These are phyloP conservation scores for Heliconius hewitsoni DNA, from an alignment of 1,140 invertebrate species.

Conservation along the genomic window DNA sequence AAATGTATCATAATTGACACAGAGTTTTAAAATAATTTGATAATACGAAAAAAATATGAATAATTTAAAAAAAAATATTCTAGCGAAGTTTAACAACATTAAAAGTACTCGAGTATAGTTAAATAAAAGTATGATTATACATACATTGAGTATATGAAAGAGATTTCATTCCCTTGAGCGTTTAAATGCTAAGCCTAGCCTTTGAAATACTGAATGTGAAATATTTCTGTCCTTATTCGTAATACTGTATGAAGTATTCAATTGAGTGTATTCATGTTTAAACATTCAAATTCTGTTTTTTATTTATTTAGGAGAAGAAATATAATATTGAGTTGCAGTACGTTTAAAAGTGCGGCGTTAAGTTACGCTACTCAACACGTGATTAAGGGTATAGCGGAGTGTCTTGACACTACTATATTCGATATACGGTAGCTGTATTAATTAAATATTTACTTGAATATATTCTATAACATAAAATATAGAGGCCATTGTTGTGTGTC, in stretches of 20 bases:
- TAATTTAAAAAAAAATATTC: not conserved
- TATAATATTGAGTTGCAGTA: no score
- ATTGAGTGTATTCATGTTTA: constrained; percentile 25
- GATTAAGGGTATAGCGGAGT: no score
- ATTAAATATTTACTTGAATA: no score
- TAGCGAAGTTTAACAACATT: not conserved
- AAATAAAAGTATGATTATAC: constrained; percentile 29
- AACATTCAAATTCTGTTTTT: not conserved
- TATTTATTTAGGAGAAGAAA: not conserved
- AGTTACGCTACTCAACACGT: no score
- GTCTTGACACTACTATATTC: no score
- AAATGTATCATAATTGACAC: no score
- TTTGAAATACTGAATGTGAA: constrained; percentile 23
- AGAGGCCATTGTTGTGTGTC: no score
- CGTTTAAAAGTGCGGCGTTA: no score
- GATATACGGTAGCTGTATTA: no score
- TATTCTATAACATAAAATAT: no score
- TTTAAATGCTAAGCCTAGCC: constrained; percentile 34
- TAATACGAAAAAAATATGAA: not conserved
- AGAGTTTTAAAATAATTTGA: not conserved
- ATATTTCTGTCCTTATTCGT: constrained; percentile 13
- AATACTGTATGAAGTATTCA: constrained; percentile 26
- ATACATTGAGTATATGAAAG: constrained; percentile 22
- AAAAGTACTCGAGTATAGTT: constrained; percentile 19
- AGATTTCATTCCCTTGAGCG: constrained; percentile 27